phyloP scores from a whole-genome alignment of 2,113 vertebrate species.

The Tauraco erythrolophus region DNA sequence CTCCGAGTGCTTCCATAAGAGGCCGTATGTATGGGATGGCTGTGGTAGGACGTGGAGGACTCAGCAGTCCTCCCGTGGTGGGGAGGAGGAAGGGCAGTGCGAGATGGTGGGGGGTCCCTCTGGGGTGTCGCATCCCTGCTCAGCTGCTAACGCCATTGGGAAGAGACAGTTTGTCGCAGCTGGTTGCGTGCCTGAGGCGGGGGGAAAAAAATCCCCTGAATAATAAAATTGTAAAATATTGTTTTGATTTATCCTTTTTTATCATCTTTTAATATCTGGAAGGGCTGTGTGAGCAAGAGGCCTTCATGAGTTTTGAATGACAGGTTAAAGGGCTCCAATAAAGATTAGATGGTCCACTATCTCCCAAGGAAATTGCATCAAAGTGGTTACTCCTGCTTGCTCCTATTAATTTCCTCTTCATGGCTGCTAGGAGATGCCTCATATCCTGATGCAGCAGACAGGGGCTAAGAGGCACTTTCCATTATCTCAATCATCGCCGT shows the following conservation, averaged over 20 bases:
- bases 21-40: fast-evolving
- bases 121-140: not conserved
- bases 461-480: slow-evolving; percentile 78
- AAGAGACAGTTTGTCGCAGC: not conserved
- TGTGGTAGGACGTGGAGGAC: not conserved
- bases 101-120: not conserved
- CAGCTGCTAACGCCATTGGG: not conserved
- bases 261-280: slow-evolving; percentile 74
- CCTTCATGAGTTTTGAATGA: slow-evolving; percentile 78
- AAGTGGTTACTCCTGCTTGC: slow-evolving; percentile 83
- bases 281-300: slow-evolving; percentile 66
- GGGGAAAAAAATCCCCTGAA: not conserved
- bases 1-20: not conserved
- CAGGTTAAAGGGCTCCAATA: slow-evolving; percentile 84
- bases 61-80: fast-evolving
- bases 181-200: not conserved
- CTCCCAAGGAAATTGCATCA: slow-evolving; percentile 85
- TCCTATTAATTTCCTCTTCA: slow-evolving; percentile 83
- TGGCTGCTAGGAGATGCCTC: slow-evolving; percentile 79
- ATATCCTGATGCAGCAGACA: slow-evolving; percentile 77
- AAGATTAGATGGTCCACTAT: slow-evolving; percentile 85
- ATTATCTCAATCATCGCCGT: slow-evolving; percentile 78
- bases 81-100: not conserved
- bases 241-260: slow-evolving; percentile 74
- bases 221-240: slow-evolving; percentile 76